phyloP scores from a whole-genome alignment of 2,113 vertebrate species.

The Salvelinus namaycush region DNA sequence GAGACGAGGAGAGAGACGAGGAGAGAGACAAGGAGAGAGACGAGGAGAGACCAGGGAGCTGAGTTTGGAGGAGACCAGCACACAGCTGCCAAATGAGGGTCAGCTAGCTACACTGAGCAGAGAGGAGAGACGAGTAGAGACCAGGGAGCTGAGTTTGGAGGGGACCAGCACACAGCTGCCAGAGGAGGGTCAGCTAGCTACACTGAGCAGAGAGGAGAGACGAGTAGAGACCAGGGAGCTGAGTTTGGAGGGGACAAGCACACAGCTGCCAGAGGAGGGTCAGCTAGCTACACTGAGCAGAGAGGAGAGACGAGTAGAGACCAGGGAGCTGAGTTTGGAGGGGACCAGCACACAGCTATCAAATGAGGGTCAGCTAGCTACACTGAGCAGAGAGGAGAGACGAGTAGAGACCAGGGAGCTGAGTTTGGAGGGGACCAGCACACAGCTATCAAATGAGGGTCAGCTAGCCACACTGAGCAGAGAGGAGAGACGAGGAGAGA shows the following conservation, averaged over 20 bases:
- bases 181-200: slow-evolving; percentile 74
- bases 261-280: slow-evolving; percentile 75
- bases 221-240: not conserved
- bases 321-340: not conserved
- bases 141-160: not conserved
- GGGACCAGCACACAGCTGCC: slow-evolving; percentile 65
- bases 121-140: too few relatives aligned
- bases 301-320: slow-evolving; percentile 38
- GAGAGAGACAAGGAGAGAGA: too few relatives aligned
- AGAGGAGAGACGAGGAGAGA: too few relatives aligned
- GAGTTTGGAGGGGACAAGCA: slow-evolving; percentile 33
- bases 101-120: slow-evolving; percentile 63
- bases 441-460: slow-evolving; percentile 76
- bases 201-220: slow-evolving; percentile 52
- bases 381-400: slow-evolving; percentile 52
- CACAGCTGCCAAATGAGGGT: slow-evolving; percentile 75
- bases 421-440: slow-evolving; percentile 32
- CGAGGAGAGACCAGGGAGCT: not conserved
- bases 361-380: slow-evolving; percentile 74
- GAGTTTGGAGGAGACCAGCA: slow-evolving; percentile 59
- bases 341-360: slow-evolving; percentile 65
- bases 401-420: not conserved
- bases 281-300: slow-evolving; percentile 62
- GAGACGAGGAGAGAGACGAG: not conserved
- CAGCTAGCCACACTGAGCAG: slow-evolving; percentile 62